Conservation (phyloP, 2,888 invertebrate species). For the Ramazzottius varieornatus region DNA sequence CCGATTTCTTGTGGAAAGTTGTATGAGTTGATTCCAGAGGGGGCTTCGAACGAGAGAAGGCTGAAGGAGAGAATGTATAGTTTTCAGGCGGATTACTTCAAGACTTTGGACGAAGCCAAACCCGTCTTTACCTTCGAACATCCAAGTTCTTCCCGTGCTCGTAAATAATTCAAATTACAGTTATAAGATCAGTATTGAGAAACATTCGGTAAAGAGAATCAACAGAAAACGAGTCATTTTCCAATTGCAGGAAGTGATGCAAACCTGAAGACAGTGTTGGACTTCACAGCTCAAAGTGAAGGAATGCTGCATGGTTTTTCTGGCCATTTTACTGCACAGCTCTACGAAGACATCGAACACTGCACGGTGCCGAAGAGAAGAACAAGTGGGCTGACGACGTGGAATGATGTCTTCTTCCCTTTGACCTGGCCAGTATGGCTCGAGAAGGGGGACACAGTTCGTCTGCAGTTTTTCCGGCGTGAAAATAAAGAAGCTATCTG, state of each 20-base stretch:
- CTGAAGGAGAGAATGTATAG: not conserved
- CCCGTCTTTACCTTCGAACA: not conserved
- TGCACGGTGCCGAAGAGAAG: not conserved
- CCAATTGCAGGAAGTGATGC: no score
- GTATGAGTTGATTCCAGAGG: not conserved
- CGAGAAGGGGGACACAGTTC: not conserved
- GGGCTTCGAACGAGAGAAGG: not conserved
- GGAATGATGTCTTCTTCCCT: not conserved
- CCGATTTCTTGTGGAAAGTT: not conserved
- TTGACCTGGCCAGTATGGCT: not conserved
- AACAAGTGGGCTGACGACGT: not conserved
- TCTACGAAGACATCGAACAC: constrained; percentile 1
- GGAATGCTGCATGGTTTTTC: not conserved
- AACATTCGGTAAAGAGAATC: no score
- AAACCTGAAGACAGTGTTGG: no score
- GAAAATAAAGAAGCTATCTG: not conserved
- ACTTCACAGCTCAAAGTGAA: not conserved
- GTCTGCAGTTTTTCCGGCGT: not conserved
- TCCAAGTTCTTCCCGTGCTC: no score
- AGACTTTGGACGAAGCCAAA: not conserved
- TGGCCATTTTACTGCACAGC: not conserved
- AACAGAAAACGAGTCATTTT: no score
- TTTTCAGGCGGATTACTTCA: not conserved
- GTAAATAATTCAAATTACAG: no score
- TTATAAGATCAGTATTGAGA: no score